Conservation (phyloP, 2,888 invertebrate species). For the Rhyacophila evoluta region DNA sequence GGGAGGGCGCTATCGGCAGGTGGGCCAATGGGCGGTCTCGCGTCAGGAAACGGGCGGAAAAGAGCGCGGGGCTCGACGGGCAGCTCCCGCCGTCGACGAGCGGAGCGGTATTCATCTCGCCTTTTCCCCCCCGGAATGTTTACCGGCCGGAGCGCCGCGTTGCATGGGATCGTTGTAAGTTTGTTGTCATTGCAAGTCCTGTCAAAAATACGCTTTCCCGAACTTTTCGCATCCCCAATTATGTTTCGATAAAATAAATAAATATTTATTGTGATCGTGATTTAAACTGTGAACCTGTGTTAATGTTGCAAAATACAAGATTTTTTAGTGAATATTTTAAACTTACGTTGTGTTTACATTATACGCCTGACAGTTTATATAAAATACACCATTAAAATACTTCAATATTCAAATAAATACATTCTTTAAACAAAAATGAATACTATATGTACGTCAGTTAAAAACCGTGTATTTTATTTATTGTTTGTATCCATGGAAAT, state of each 20-base stretch:
- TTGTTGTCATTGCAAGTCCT: slow-evolving; percentile 46
- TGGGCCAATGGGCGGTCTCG: slow-evolving; percentile 49
- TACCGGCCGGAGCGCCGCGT: slow-evolving; percentile 41
- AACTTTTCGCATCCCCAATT: neutral
- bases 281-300: neutral
- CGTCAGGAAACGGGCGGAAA: slow-evolving; percentile 11
- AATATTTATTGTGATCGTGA: neutral
- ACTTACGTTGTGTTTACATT: neutral
- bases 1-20: slow-evolving; percentile 44
- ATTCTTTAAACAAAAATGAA: too few relatives aligned
- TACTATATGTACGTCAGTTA: too few relatives aligned
- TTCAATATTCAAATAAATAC: too few relatives aligned
- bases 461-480: too few relatives aligned
- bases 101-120: neutral
- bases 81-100: slow-evolving; percentile 30
- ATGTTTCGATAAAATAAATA: neutral
- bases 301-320: neutral
- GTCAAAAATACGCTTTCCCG: slow-evolving; percentile 5
- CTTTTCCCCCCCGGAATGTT: slow-evolving; percentile 40
- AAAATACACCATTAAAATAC: too few relatives aligned
- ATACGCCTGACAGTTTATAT: too few relatives aligned
- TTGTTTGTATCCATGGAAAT: too few relatives aligned
- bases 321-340: neutral
- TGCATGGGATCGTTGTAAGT: slow-evolving; percentile 39
- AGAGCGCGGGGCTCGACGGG: slow-evolving; percentile 37